phyloP scores from a whole-genome alignment of 2,797 vertebrate species.

The Hydrolagus colliei region DNA sequence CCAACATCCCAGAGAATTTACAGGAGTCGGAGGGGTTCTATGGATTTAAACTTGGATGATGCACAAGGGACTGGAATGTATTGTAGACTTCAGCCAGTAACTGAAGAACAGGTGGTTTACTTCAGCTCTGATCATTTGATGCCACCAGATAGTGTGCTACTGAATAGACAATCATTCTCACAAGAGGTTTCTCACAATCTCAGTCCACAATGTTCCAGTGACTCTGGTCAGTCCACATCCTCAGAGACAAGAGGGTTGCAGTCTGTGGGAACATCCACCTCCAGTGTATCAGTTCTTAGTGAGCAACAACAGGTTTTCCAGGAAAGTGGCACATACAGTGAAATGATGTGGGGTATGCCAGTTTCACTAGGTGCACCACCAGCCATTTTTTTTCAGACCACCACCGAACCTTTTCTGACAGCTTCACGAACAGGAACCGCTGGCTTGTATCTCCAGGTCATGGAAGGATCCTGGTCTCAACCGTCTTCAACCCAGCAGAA shows the following conservation, averaged over 20 bases:
- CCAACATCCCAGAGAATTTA: constrained; percentile 59
- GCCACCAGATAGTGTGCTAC: constrained; percentile 68
- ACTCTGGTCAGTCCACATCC: constrained; percentile 80
- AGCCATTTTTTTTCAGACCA: neutral
- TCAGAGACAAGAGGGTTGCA: constrained; percentile 85
- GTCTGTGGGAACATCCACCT: constrained; percentile 50
- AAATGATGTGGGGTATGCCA: constrained; percentile 21
- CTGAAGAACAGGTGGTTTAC: constrained; percentile 76
- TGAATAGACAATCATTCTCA: constrained; percentile 50
- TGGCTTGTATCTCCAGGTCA: constrained; percentile 70
- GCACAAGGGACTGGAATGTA: constrained; percentile 56
- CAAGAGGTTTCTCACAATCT: constrained; percentile 56
- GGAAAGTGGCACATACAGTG: neutral
- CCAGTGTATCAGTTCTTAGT: neutral
- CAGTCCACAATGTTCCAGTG: constrained; percentile 85
- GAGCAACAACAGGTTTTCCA: constrained; percentile 26
- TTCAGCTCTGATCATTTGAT: constrained; percentile 67
- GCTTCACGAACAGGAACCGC: constrained; percentile 57
- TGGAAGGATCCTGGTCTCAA: constrained; percentile 62
- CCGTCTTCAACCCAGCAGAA: constrained; percentile 42
- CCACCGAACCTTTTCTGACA: constrained; percentile 4
- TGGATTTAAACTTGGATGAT: constrained; percentile 81
- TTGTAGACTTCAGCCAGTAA: constrained; percentile 83
- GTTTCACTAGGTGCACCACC: neutral
- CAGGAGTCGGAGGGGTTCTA: constrained; percentile 68